Percentiles rank a stretch among this genome's conserved stretches.
These are phyloP conservation scores for Siderastrea siderea DNA, from an alignment of 92 coral and sea anemone species.

Conservation along the genomic window DNA sequence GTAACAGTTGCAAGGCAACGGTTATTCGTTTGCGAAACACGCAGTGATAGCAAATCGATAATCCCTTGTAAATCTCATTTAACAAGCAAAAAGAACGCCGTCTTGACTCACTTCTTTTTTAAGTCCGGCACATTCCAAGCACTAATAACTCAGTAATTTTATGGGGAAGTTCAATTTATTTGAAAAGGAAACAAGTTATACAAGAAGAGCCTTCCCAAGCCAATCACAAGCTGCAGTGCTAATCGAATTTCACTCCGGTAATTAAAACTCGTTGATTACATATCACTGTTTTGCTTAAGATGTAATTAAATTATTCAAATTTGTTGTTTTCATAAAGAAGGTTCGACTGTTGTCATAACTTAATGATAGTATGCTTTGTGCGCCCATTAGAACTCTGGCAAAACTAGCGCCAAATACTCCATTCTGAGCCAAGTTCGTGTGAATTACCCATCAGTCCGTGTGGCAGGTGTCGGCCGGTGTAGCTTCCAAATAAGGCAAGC, in stretches of 20 bases:
- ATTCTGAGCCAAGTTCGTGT: neutral
- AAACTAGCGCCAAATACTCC: neutral
- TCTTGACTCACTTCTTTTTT: constrained; percentile 15
- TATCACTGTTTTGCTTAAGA: constrained; percentile 78
- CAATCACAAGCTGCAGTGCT: constrained; percentile 67
- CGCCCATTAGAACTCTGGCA: neutral
- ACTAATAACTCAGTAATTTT: constrained; percentile 61
- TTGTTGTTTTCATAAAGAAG: constrained; percentile 75
- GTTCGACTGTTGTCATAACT: constrained; percentile 58
- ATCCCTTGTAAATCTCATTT: constrained; percentile 49
- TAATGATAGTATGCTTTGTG: constrained; percentile 46
- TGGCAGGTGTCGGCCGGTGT: constrained; percentile 58
- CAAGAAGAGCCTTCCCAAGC: constrained; percentile 36
- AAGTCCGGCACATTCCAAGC: constrained; percentile 45
- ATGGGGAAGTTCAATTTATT: constrained; percentile 50
- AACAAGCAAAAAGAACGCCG: constrained; percentile 45
- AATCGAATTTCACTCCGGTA: constrained; percentile 78
- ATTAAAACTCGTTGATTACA: constrained; percentile 85
- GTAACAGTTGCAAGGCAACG: constrained; percentile 26
- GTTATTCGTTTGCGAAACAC: constrained; percentile 14
- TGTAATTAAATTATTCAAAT: constrained; percentile 89
- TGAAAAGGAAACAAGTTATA: constrained; percentile 37
- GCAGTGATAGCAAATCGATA: constrained; percentile 27
- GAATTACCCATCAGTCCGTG: constrained; percentile 21
- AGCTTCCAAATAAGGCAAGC: constrained; percentile 43